These are phyloP conservation scores for Nephrotoma flavescens DNA, from an alignment of 2,888 invertebrate species.

Conservation along the genomic window DNA sequence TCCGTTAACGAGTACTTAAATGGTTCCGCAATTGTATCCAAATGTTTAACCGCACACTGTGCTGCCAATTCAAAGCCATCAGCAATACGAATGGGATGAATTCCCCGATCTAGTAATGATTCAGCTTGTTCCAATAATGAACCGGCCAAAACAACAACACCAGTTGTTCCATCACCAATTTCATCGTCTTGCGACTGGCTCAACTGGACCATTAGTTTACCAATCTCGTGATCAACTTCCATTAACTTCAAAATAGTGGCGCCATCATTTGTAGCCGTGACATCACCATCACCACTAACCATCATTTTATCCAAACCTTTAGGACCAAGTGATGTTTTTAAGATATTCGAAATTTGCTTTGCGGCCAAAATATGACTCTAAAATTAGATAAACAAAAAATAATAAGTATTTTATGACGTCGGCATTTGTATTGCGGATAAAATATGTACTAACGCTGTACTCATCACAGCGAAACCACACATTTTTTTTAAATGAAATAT, in stretches of 20 bases:
- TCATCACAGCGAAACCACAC: neutral
- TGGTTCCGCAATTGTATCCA: constrained; percentile 77
- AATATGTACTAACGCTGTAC: neutral
- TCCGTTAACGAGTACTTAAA: constrained; percentile 77
- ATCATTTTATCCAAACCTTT: constrained; percentile 96
- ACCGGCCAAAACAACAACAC: constrained; percentile 75
- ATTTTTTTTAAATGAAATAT: neutral
- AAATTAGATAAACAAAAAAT: constrained; percentile 20
- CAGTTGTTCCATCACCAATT: constrained; percentile 98
- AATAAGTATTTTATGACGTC: neutral
- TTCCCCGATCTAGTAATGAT: constrained; percentile 81
- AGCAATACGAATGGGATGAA: constrained; percentile 96
- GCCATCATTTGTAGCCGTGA: constrained; percentile 96
- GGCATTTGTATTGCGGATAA: neutral
- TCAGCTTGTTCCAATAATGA: constrained; percentile 93
- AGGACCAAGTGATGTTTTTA: constrained; percentile 90
- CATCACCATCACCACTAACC: constrained; percentile 93
- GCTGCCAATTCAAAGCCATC: constrained; percentile 98
- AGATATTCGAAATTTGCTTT: constrained; percentile 74
- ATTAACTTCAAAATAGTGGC: constrained; percentile 98
- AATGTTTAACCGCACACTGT: constrained; percentile 66
- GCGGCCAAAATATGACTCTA: constrained; percentile 98
- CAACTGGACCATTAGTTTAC: constrained; percentile 92
- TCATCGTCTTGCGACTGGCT: constrained; percentile 99
- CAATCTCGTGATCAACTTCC: constrained; percentile 98